Conservation (phyloP, 2,797 vertebrate genomes). For the Thaleichthys pacificus region DNA sequence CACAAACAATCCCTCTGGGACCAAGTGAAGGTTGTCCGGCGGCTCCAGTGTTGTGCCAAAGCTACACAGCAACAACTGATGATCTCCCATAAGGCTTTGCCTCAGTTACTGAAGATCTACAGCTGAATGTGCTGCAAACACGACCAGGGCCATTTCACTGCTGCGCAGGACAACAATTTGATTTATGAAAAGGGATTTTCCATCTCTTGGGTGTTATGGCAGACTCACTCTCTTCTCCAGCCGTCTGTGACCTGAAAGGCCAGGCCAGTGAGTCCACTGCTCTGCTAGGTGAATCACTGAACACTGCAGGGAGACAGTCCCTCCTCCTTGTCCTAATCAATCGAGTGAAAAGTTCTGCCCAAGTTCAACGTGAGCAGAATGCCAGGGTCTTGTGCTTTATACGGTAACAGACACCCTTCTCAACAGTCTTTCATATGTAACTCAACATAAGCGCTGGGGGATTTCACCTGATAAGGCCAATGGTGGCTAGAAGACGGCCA, state of each 20-base stretch:
- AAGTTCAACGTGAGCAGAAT: conserved; percentile 16
- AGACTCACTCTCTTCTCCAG: not conserved
- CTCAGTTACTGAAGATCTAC: not conserved
- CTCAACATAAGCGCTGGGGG: not conserved
- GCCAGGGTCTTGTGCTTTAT: not conserved
- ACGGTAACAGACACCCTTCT: not conserved
- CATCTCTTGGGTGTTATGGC: not conserved
- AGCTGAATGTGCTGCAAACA: not conserved
- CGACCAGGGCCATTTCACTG: not conserved
- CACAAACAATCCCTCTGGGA: not conserved
- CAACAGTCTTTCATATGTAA: conserved; percentile 8
- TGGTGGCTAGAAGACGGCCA: not conserved
- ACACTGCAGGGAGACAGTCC: not conserved
- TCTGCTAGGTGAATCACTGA: not conserved
- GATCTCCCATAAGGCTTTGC: too few relatives aligned
- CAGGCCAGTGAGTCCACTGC: not conserved
- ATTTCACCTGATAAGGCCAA: conserved; percentile 15
- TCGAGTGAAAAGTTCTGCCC: conserved; percentile 17
- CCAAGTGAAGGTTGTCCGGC: not conserved
- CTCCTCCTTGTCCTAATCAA: not conserved
- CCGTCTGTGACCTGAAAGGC: not conserved
- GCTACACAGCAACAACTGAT: too few relatives aligned
- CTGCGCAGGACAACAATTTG: not conserved
- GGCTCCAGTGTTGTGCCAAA: too few relatives aligned
- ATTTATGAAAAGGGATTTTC: not conserved